Base-by-base conservation (phyloP, 1,140 invertebrate genomes). In the Propsilocerus akamusi region DNA sequence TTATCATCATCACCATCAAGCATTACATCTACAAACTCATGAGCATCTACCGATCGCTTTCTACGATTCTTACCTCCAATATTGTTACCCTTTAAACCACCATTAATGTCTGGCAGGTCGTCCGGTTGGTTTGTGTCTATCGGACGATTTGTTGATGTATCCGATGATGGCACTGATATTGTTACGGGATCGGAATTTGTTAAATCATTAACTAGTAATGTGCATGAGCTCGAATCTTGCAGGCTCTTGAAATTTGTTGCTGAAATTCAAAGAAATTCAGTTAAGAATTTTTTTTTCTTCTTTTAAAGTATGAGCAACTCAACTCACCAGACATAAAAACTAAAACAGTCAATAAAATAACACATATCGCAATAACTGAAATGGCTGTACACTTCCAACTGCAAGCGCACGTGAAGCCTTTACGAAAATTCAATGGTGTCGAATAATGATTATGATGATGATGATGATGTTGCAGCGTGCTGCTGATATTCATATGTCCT, bases 361-460 rank as follows among this genome's bases (percentile, higher is more conserved):
- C 74, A 53, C 83, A 80, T 52, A 89, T 72, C 61, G 86, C 77
- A 58, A 92, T 83, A 58, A 89, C 81, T 48, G 83, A 75, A 58
- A 94, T 82, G 22, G 88, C 86, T 47, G 87, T 80, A 63, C 89
- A 86, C 66, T 86, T 86, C 86, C 89, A 93, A 48, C 83, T 85
- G 67, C 89, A 94, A 64, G 77, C 77, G 28, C 83, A 86, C 23
- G 85, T 78, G 55, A 86, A 73, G 54, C 83, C 84, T 71, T 93
- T 92, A 59, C 86, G 81, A 60, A 91, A 88, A 64, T 92, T 88
- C 59, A 65, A 61, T 48, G 63, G 63, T 53, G 63, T 62, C 54
- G 63, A 65, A 47, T 65, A 65, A 52, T 64, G 62, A 53, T 53
- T 49, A 51, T 51, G 50, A 56, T 64, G 62, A 6, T 20, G 34